Evolutionary conservation across 2,113 vertebrate species (phyloP), one percentile per base, ranked within the genome.

Genomic region (Mormoops blainvillei): DNA sequence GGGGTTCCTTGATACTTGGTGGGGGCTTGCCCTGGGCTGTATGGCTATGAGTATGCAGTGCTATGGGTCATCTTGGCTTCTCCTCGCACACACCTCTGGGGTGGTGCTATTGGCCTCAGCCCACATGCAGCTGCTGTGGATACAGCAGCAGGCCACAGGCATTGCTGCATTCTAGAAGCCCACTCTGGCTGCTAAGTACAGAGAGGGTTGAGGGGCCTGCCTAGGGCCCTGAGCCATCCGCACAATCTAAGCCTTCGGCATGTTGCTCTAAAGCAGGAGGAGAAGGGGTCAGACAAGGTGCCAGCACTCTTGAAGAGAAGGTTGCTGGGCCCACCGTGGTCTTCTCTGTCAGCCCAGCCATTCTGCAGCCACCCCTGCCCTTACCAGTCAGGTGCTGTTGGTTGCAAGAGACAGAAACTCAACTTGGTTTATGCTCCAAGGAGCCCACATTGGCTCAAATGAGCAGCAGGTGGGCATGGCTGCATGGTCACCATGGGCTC

Each of bases 21-120:
- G 67, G 24, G 54, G 10, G 22, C 50, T 18, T 56, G 16, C 41
- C 45, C 61, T 78, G 38, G 48, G 41, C 28, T 1, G 2, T 52
- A 28, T 22, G 12, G 61, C 36, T 33, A 6, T 4, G 19, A 33
- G 70, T 1, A 1, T 26, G 10, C 38, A 61, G 11, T 1, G 3
- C 61, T 4, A 4, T 3, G 24, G 13, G 8, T 33, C 33, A 6
- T 58, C 63, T 26, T 33, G 36, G 61, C 76, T 41, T 12, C 8
- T 45, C 45, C 73, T 61, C 24, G 15, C 5, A 12, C 0, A 0
- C 15, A 24, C 41, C n/a, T 20, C 11, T 78, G 16, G 58, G 58
- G 11, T 7, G 3, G 18, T 33, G 43, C 56, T 65, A 13, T 22
- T 15, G 67, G 73, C 58, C 71, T 36, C 24, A 24, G 28, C 6